A percentile compares a stretch with the other conserved stretches of the same genome.
phyloP scores from a whole-genome alignment of 2,888 invertebrate genomes.

The Drosophila pegasa region DNA sequence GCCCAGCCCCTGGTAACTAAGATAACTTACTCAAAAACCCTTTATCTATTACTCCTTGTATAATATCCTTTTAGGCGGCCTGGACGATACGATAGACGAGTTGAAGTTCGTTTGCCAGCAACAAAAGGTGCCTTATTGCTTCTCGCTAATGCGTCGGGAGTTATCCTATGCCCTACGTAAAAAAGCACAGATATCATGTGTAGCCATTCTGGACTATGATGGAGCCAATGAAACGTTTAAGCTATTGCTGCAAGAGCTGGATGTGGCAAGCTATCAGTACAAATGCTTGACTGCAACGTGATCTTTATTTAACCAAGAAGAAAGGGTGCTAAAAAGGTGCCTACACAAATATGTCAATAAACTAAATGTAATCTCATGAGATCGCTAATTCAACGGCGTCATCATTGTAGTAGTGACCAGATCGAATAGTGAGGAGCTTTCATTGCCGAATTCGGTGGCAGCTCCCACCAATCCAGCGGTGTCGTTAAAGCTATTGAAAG shows the following conservation, averaged over 20 bases:
- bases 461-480: constrained; percentile 66
- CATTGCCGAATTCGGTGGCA: constrained; percentile 57
- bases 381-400: constrained; percentile 49
- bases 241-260: constrained; percentile 65
- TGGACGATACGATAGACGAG: constrained; percentile 86
- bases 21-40: not conserved
- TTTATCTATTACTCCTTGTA: not conserved
- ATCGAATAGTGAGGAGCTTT: constrained; percentile 48
- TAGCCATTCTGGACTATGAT: constrained; percentile 88
- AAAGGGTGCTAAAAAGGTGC: constrained; percentile 35
- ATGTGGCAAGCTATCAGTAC: constrained; percentile 59
- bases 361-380: not conserved
- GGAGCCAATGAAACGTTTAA: constrained; percentile 86
- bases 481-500: constrained; percentile 66
- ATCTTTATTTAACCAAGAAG: constrained; percentile 58
- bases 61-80: constrained; percentile 85
- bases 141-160: constrained; percentile 86
- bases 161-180: constrained; percentile 87
- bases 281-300: constrained; percentile 48
- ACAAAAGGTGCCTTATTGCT: constrained; percentile 87
- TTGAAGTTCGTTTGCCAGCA: constrained; percentile 86
- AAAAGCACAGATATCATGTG: constrained; percentile 87
- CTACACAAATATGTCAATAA: constrained; percentile 1
- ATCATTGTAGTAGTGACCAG: constrained; percentile 60
- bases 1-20: constrained; percentile 65